A percentile compares a stretch with the other conserved stretches of the same genome.
These are phyloP conservation scores for Sus cebifrons DNA, from an alignment of 2,797 vertebrate species.

Conservation along the genomic window DNA sequence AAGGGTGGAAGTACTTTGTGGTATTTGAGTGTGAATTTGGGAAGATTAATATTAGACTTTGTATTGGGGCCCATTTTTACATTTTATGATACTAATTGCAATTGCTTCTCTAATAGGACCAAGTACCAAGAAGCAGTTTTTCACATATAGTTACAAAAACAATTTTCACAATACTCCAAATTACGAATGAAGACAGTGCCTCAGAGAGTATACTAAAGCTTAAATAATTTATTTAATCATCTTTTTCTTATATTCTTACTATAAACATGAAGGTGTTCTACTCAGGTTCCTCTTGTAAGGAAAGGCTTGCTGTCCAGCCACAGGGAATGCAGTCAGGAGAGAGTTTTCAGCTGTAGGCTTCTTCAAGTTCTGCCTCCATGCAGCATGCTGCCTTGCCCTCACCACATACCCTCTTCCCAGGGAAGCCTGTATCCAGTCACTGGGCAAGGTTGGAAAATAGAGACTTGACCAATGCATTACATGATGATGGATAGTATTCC, in stretches of 20 bases:
- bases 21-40: background rate
- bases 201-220: background rate
- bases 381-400: background rate
- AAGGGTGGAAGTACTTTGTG: background rate
- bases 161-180: background rate
- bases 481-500: rapidly evolving
- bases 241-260: background rate
- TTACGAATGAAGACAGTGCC: slow-evolving; percentile 56
- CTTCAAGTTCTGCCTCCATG: background rate
- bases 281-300: background rate
- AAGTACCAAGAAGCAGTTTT: background rate
- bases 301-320: background rate
- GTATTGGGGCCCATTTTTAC: background rate
- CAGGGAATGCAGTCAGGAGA: background rate
- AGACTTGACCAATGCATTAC: background rate
- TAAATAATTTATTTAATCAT: background rate
- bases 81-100: background rate
- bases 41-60: background rate
- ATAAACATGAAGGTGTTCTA: background rate
- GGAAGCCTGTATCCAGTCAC: background rate
- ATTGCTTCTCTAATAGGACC: slow-evolving; percentile 17
- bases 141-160: slow-evolving; percentile 1
- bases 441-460: background rate
- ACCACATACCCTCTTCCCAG: background rate
- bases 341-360: background rate